Conservation (phyloP, 2,888 invertebrate genomes). For the Anorthoa munda region DNA sequence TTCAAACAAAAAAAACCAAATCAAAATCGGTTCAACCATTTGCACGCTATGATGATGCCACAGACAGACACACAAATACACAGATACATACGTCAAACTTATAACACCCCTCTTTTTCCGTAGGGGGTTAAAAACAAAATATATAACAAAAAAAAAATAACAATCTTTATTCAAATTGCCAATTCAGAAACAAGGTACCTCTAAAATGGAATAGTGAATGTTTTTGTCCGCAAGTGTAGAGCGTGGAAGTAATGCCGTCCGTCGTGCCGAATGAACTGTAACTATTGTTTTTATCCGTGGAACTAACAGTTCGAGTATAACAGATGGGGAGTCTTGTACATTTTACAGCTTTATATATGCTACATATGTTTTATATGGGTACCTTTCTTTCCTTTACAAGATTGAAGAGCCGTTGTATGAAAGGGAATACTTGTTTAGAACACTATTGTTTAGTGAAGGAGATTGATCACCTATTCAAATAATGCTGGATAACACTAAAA, state of each 20-base stretch:
- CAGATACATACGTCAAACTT: too few relatives aligned
- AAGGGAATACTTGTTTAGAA: conserved; percentile 14
- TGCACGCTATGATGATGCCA: too few relatives aligned
- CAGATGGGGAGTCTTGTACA: conserved; percentile 60
- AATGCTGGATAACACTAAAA: not conserved
- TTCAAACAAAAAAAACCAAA: too few relatives aligned
- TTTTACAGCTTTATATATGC: conserved; percentile 61
- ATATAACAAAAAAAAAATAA: not conserved
- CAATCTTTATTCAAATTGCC: conserved; percentile 21
- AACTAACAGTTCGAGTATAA: conserved; percentile 63
- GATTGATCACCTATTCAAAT: conserved; percentile 23
- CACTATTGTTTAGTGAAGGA: conserved; percentile 28
- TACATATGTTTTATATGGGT: conserved; percentile 53
- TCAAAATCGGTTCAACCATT: too few relatives aligned
- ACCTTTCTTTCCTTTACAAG: conserved; percentile 39
- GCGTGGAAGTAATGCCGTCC: conserved; percentile 76
- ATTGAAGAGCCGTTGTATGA: conserved; percentile 29
- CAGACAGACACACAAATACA: too few relatives aligned
- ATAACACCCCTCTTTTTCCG: too few relatives aligned
- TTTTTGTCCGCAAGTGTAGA: conserved; percentile 71
- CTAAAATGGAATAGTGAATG: conserved; percentile 17
- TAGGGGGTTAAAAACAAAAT: not conserved
- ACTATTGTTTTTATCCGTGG: conserved; percentile 79
- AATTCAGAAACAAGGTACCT: conserved; percentile 25
- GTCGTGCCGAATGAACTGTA: conserved; percentile 81